A percentile compares a stretch with the other conserved stretches of the same genome.
These are phyloP conservation scores for Astropecten irregularis DNA, from an alignment of 53 echinoderm and acorn worm genomes.

Conservation along the genomic window DNA sequence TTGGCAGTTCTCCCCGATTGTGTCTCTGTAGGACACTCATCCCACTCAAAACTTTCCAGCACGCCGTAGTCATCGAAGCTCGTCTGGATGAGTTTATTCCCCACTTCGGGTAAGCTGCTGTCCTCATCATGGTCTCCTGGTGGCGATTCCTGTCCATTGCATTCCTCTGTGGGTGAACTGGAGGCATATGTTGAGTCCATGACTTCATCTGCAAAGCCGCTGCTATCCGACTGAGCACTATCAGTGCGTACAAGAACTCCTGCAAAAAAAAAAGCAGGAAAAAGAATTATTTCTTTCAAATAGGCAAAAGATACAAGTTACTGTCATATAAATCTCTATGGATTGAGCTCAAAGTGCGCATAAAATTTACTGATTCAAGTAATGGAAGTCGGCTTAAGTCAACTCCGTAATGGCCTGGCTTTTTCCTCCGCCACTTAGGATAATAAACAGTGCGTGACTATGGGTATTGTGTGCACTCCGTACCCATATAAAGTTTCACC, in stretches of 20 bases:
- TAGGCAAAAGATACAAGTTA: no score
- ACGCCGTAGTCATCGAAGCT: slow-evolving; percentile 64
- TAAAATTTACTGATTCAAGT: not conserved
- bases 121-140: slow-evolving; percentile 1
- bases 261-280: not conserved
- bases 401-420: not conserved
- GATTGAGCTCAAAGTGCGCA: not conserved
- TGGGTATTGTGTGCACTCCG: not conserved
- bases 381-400: not conserved
- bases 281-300: no score
- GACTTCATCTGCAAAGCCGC: slow-evolving; percentile 96
- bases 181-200: slow-evolving; percentile 58
- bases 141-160: slow-evolving; percentile 21
- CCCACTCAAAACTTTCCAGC: slow-evolving; percentile 54
- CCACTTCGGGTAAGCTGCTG: slow-evolving; percentile 8
- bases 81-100: slow-evolving; percentile 65
- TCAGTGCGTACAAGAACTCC: slow-evolving; percentile 74
- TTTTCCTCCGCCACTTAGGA: not conserved
- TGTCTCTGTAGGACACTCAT: not conserved
- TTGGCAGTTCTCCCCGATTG: not conserved
- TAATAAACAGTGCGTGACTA: not conserved
- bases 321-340: no score
- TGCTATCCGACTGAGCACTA: slow-evolving; percentile 97
- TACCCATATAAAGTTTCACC: not conserved
- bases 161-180: slow-evolving; percentile 29